Percentiles rank a stretch among this genome's conserved stretches.
Conservation (phyloP, 2,888 invertebrate genomes). For the Tipula vernalis region DNA sequence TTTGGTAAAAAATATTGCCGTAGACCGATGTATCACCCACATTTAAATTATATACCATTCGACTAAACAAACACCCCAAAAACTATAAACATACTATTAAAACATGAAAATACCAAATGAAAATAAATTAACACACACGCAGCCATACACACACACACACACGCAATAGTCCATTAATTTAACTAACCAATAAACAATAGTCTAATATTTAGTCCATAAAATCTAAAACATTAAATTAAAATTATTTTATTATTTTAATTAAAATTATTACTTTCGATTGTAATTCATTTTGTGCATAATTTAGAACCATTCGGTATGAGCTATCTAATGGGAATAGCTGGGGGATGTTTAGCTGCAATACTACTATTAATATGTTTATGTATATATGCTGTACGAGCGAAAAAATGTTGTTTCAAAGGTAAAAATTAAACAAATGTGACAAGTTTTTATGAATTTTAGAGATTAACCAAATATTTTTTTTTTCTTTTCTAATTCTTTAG, state of each 20-base stretch:
- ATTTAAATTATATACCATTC: background rate
- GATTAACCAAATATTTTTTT: conserved; percentile 12
- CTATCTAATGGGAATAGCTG: conserved; percentile 44
- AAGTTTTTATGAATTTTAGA: background rate
- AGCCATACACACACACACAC: background rate
- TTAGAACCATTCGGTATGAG: conserved; percentile 49
- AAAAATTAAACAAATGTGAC: conserved; percentile 28
- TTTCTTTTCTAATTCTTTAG: conserved; percentile 38
- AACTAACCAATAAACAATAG: background rate
- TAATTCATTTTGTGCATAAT: conserved; percentile 13
- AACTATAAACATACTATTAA: too few species aligned
- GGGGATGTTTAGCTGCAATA: conserved; percentile 42
- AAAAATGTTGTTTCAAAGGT: conserved; percentile 51
- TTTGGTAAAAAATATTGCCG: too few species aligned
- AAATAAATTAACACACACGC: background rate
- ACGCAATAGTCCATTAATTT: background rate
- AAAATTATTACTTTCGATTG: background rate
- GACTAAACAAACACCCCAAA: background rate
- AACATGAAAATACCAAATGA: too few species aligned
- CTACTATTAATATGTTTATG: conserved; percentile 43
- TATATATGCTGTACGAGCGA: conserved; percentile 44
- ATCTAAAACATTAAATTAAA: background rate
- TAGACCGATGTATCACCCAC: too few species aligned
- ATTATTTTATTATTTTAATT: background rate
- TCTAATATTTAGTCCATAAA: background rate